A percentile compares a stretch with the other conserved stretches of the same genome.
These are phyloP conservation scores for Cryptocephalus primarius DNA, from an alignment of 2,888 invertebrate species.

Conservation along the genomic window DNA sequence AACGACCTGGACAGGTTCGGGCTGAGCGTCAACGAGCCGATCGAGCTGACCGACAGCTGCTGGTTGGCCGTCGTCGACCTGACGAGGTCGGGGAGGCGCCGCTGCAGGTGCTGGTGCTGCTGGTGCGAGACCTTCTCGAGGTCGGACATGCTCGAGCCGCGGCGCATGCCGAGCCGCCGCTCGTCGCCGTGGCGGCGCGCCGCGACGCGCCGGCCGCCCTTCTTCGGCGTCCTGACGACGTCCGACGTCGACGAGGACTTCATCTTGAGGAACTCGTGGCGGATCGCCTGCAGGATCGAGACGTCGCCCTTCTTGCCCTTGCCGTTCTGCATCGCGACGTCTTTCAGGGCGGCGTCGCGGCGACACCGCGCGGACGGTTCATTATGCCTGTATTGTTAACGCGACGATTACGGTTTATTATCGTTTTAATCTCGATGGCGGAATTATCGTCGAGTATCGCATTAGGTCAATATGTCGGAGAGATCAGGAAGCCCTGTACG, in stretches of 20 bases:
- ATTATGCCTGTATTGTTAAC: no score
- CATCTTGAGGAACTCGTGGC: conserved; percentile 42
- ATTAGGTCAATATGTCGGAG: no score
- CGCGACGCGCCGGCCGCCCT: conserved; percentile 5
- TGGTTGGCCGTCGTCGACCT: conserved; percentile 40
- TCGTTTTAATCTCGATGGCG: no score
- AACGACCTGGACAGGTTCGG: conserved; percentile 41
- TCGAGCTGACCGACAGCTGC: conserved; percentile 32
- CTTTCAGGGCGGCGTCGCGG: no score
- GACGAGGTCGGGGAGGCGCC: conserved; percentile 37
- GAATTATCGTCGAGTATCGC: background rate
- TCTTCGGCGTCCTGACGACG: conserved; percentile 25
- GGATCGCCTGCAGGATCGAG: background rate
- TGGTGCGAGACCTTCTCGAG: conserved; percentile 47
- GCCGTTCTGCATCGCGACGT: no score
- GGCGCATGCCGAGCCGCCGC: conserved; percentile 46
- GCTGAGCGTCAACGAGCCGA: conserved; percentile 41
- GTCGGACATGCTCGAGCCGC: conserved; percentile 64
- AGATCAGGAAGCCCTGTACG: no score
- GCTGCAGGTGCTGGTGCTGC: background rate
- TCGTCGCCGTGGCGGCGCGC: conserved; percentile 16
- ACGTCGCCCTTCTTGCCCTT: background rate
- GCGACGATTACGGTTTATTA: no score
- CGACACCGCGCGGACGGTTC: no score
- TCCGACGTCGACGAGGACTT: conserved; percentile 33